Evolutionary conservation across 2,888 invertebrate species (phyloP).

Genomic region (Eilema depressum): DNA sequence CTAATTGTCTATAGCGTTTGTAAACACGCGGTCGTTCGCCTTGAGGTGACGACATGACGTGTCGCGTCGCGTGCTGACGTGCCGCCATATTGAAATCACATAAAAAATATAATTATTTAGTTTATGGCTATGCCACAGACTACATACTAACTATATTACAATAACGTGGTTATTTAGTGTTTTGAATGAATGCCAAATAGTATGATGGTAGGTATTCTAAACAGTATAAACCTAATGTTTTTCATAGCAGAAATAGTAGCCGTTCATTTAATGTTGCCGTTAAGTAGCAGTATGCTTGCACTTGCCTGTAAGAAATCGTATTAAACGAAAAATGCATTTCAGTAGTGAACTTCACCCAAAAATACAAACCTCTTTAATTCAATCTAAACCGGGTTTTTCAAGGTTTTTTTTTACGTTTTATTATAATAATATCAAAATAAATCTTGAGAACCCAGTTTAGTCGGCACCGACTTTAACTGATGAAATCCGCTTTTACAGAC

Average conservation of each 20-base stretch:
- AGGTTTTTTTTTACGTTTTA: too few species aligned
- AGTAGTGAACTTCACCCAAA: too few species aligned
- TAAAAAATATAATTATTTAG: slow-evolving; percentile 13
- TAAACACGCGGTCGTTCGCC: slow-evolving; percentile 38
- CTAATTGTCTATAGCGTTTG: slow-evolving; percentile 14
- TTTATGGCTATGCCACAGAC: slow-evolving; percentile 1
- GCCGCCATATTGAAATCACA: slow-evolving; percentile 23
- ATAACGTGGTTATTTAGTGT: neutral
- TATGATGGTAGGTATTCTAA: neutral
- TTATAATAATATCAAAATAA: neutral
- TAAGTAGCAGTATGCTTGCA: too few species aligned
- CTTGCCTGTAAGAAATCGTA: too few species aligned
- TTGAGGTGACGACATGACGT: slow-evolving; percentile 21
- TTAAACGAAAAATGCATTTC: too few species aligned
- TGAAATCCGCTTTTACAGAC: neutral
- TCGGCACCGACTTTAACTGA: neutral
- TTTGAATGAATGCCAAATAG: neutral
- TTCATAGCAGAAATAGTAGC: too few species aligned
- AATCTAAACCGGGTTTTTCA: too few species aligned
- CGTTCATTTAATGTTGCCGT: too few species aligned
- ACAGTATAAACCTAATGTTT: too few species aligned
- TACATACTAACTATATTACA: neutral
- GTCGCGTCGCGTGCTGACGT: slow-evolving; percentile 17
- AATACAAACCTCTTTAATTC: too few species aligned
- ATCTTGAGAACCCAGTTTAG: neutral